Evolutionary conservation across 2,797 vertebrate species (phyloP), one percentile per base, ranked within the genome.

Genomic region (Acanthornis magna): DNA sequence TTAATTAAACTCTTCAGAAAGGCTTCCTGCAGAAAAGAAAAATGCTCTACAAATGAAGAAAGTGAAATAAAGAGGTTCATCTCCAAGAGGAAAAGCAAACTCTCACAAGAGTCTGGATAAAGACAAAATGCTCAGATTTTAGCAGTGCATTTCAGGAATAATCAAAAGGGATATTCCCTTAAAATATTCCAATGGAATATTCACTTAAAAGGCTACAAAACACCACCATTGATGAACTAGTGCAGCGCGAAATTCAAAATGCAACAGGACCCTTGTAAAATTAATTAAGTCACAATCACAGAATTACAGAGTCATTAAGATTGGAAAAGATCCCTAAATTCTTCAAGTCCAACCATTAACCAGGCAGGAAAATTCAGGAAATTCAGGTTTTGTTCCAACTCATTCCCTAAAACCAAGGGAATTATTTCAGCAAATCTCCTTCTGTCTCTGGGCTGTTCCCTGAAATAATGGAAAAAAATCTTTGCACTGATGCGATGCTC

Each of bases 1-100:
- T 82, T 88, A 58, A 63, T 85, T 83, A 16, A 22, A n/a, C 32
- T 78, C 58, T 76, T 96, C 81, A 75, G 61, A 92, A 90, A 91
- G 48, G 94, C 95, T 84, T 92, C 38, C 62, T 32, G 19, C 77
- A 95, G 93, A 65, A 85, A 96, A 96, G 16, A 91, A 91, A 68
- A 89, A 80, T 26, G 67, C 42, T 48, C 42, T 73, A 36, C 82
- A 90, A 96, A 93, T 63, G 11, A 91, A 91, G 50, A 89, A 95
- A 95, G 34, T 20, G 21, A 91, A 91, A 84, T 72, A 81, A 94
- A 91, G 84, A 89, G 40, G 32, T 36, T 95, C 94, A 42, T 57
- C 77, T 85, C 83, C 40, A 86, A 73, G 74, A 61, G 94, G 48
- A 96, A 96, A 94, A 45, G 11, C 21, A 45, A 32, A 75, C 47